phyloP scores from a whole-genome alignment of 2,113 vertebrate genomes.

The Gopherus evgoodei region DNA sequence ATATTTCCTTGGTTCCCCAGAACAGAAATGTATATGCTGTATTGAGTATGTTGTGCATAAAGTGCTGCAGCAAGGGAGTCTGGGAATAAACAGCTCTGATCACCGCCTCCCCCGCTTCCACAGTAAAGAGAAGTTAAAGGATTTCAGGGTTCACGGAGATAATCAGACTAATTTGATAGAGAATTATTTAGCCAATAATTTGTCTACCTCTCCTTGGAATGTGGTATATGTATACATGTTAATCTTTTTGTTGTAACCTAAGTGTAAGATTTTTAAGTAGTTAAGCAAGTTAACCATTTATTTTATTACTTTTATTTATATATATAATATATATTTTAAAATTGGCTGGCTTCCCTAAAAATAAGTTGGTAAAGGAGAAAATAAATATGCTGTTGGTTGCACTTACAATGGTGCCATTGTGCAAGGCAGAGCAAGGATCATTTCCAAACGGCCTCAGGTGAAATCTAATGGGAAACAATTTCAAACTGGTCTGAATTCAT shows the following conservation, averaged over 20 bases:
- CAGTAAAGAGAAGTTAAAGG: background rate
- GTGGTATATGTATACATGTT: background rate
- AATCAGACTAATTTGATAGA: slow-evolving; percentile 3
- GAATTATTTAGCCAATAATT: slow-evolving; percentile 1
- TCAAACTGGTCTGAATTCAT: slow-evolving; percentile 76
- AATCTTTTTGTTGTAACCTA: slow-evolving; percentile 13
- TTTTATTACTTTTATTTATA: slow-evolving; percentile 58
- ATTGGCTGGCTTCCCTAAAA: slow-evolving; percentile 71
- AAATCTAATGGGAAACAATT: slow-evolving; percentile 82
- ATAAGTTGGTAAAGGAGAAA: slow-evolving; percentile 73
- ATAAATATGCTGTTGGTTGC: slow-evolving; percentile 77
- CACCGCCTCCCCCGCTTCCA: background rate
- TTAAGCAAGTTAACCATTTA: slow-evolving; percentile 55
- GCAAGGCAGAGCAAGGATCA: slow-evolving; percentile 73
- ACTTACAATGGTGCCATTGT: slow-evolving; percentile 80
- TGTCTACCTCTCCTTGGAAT: slow-evolving; percentile 38
- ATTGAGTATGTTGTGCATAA: background rate
- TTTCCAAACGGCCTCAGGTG: slow-evolving; percentile 81
- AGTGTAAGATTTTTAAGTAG: slow-evolving; percentile 40
- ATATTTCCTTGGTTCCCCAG: background rate
- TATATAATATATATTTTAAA: background rate
- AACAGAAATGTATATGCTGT: background rate
- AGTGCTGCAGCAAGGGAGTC: background rate
- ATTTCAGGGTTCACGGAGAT: background rate
- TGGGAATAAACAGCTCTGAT: background rate